Conservation (phyloP, 1,140 invertebrate genomes). For the Meloidogyne chitwoodi region DNA sequence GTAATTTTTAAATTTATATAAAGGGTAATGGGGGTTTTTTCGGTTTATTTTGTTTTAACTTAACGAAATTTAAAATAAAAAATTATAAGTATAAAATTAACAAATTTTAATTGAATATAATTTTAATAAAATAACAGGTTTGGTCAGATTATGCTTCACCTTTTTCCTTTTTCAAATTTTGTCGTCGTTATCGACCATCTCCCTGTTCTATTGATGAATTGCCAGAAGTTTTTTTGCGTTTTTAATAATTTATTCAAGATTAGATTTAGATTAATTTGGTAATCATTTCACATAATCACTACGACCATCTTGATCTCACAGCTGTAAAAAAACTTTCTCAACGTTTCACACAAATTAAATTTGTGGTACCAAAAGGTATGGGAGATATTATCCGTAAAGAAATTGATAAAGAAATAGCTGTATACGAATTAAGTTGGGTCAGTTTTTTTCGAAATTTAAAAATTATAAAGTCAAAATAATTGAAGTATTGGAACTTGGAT, state of each 20-base stretch:
- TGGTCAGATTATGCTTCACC: conserved; percentile 31
- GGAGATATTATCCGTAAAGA: conserved; percentile 14
- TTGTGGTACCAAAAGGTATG: conserved; percentile 43
- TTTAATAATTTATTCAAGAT: conserved; percentile 16
- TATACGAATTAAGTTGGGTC: conserved; percentile 37
- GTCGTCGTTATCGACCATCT: conserved; percentile 34
- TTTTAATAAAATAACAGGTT: conserved; percentile 1
- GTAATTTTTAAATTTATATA: neutral
- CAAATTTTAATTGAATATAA: no score
- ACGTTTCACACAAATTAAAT: conserved; percentile 37
- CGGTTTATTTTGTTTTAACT: neutral
- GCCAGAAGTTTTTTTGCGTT: conserved; percentile 22
- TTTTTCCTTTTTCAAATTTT: conserved; percentile 9
- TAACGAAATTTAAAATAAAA: no score
- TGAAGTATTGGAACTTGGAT: no score
- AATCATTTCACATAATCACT: conserved; percentile 47
- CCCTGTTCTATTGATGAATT: conserved; percentile 42
- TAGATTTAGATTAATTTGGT: conserved; percentile 36
- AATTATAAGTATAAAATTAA: no score
- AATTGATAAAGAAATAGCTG: neutral
- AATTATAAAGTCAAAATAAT: no score
- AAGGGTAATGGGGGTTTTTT: neutral
- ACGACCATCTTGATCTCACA: conserved; percentile 40
- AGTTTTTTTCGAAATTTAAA: conserved; percentile 8
- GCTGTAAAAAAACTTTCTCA: conserved; percentile 30